A percentile compares a stretch with the other conserved stretches of the same genome.
Conservation (phyloP, 1,140 invertebrate species). For the Panagrolaimus sp. region DNA sequence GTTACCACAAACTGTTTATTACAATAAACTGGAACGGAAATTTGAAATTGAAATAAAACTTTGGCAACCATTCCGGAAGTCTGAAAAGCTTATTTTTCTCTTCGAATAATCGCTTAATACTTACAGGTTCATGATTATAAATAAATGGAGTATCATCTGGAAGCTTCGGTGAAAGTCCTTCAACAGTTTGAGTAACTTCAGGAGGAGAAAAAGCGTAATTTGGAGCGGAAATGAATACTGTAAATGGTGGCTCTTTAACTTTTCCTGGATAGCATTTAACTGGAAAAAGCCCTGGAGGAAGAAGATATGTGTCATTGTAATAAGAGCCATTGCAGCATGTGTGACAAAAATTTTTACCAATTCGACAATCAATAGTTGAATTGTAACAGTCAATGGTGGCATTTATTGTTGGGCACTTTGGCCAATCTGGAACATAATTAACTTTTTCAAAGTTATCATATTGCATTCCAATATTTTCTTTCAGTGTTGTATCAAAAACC, state of each 20-base stretch:
- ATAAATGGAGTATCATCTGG: constrained; percentile 11
- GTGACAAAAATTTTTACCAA: constrained; percentile 31
- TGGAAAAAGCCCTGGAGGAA: constrained; percentile 44
- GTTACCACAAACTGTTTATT: neutral
- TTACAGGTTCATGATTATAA: constrained; percentile 16
- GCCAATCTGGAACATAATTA: constrained; percentile 47
- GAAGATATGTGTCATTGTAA: constrained; percentile 36
- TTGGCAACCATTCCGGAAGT: neutral
- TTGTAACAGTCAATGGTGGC: constrained; percentile 19
- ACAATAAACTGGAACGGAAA: constrained; percentile 10
- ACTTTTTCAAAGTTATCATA: constrained; percentile 36
- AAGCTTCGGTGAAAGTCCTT: constrained; percentile 12
- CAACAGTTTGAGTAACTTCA: neutral
- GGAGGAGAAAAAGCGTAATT: constrained; percentile 20
- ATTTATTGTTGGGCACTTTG: constrained; percentile 24
- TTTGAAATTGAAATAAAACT: constrained; percentile 12
- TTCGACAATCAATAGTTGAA: constrained; percentile 20
- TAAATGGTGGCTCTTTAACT: constrained; percentile 5
- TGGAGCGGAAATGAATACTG: constrained; percentile 10
- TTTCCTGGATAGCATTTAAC: constrained; percentile 35
- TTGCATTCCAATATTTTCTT: constrained; percentile 42
- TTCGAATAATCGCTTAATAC: too few relatives aligned
- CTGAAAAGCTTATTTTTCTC: too few relatives aligned
- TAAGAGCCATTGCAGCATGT: constrained; percentile 28
- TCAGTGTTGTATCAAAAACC: constrained; percentile 38